Evolutionary conservation across 2,113 vertebrate species (phyloP), one percentile per base, ranked within the genome.

Genomic region (Girardinichthys multiradiatus): DNA sequence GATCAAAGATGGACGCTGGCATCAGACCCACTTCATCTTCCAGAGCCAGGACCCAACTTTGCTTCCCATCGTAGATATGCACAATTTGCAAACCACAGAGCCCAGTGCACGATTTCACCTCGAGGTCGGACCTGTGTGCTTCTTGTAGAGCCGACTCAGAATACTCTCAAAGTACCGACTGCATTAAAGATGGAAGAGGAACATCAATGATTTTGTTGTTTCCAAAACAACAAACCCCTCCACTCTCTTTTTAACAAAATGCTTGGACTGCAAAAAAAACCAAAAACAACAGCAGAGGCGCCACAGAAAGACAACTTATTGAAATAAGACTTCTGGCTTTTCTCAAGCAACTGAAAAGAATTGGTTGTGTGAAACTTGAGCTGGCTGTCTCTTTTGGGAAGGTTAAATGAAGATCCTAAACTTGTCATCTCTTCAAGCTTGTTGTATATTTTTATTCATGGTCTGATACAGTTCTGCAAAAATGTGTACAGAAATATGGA

Each of bases 1-100:
- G 98, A 93, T 97, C 79, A 95, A 94, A 81, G 98, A 99, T 3
- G 97, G 97, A 31, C 95, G 83, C 84, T 99, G 98, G 98, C 98
- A 95, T 65, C 95, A 92, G 91, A 95, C 97, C 0, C 94, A 95
- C 80, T 98, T 99, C 64, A 92, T 94, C 0, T 99, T 99, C 91
- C 95, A 95, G 84, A 96, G 95, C 0, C 95, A 96, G 73, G 96
- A 98, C 83, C 95, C 96, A 1, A 95, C 96, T 84, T 93, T 96
- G 80, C 93, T 99, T 74, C 98, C 98, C 0, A 97, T 99, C 0
- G 87, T 96, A 64, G 91, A 94, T 0, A 92, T 99, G 76, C 91
- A 93, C 86, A 96, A 96, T 89, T 93, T 98, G 24, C 96, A 95
- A 10, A 86, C 88, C 4, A 66, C 93, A 28, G 92, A 94, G 66